Base-by-base conservation (phyloP, 2,113 vertebrate genomes). In the Phalacrocorax brasilianus region DNA sequence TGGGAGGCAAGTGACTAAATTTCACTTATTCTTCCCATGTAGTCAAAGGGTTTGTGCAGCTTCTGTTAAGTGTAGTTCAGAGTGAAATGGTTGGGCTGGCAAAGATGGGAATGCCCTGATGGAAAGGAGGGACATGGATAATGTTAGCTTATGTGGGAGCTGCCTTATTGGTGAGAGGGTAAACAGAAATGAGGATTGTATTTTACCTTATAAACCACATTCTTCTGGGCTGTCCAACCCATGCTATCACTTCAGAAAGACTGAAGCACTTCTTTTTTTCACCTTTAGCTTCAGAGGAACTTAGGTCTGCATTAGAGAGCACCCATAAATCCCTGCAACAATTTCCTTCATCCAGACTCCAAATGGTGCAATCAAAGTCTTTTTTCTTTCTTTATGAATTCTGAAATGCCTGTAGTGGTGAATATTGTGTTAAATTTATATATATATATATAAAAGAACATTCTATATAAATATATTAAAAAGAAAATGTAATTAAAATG, bases 391-490 rank as follows among this genome's bases (percentile, higher is more conserved):
- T 91, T 79, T 94, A 70, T 56, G 35, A 63, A 92, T 91, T 92
- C 77, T 93, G 73, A 92, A 96, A 93, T 14, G 33, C 70, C 80
- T 96, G 80, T 86, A 85, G 56, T 83, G 67, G 73, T 95, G 80
- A 96, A 94, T 95, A 82, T 79, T 90, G 84, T 92, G 83, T 38
- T 45, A 88, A 95, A 66, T 87, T 90, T 95, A n/a, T 79, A 79
- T 83, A 89, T 88, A 80, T 88, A 84, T 89, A 85, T 93, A 85
- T 91, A 95, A 80, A 13, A 95, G 91, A 94, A 89, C 68, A 62
- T 89, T 95, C 49, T 97, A 82, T 97, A 89, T 96, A 94, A 95
- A 93, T 93, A 86, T 95, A 89, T 97, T 92, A 89, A 94, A 95
- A 95, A 82, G 32, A 42, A 95, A 91, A 56, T 93, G 85, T 91